Conservation (phyloP, 2,797 vertebrate species). For the Threskiornis aethiopicus region DNA sequence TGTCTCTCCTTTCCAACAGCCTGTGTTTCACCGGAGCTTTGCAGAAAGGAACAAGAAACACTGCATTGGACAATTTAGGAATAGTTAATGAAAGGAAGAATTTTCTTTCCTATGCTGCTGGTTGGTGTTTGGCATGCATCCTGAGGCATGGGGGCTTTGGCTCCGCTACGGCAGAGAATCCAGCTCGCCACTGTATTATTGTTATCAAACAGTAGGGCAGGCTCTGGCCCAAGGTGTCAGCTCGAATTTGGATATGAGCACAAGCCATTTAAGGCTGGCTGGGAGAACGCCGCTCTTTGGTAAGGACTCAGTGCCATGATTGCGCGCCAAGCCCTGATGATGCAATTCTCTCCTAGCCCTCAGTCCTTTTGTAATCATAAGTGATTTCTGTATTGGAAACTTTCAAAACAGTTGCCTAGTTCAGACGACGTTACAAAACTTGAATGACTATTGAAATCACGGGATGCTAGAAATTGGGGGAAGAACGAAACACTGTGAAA, state of each 20-base stretch:
- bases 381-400: slow-evolving; percentile 46
- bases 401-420: slow-evolving; percentile 45
- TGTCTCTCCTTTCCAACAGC: not conserved
- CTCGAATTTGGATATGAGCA: not conserved
- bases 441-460: not conserved
- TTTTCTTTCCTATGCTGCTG: not conserved
- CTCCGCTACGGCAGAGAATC: not conserved
- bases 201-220: not conserved
- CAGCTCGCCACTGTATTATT: not conserved
- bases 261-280: not conserved
- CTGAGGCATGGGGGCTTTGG: rapidly evolving
- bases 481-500: not conserved
- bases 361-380: slow-evolving; percentile 39
- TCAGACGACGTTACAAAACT: not conserved
- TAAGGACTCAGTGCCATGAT: not conserved
- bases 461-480: not conserved
- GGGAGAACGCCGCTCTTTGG: not conserved
- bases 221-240: not conserved
- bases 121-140: not conserved
- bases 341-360: slow-evolving; percentile 9
- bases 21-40: not conserved
- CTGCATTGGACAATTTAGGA: not conserved
- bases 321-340: not conserved
- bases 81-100: not conserved
- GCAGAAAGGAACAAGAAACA: not conserved